Evolutionary conservation across 2,888 invertebrate species (phyloP).

Genomic region (Phengaris alcon): DNA sequence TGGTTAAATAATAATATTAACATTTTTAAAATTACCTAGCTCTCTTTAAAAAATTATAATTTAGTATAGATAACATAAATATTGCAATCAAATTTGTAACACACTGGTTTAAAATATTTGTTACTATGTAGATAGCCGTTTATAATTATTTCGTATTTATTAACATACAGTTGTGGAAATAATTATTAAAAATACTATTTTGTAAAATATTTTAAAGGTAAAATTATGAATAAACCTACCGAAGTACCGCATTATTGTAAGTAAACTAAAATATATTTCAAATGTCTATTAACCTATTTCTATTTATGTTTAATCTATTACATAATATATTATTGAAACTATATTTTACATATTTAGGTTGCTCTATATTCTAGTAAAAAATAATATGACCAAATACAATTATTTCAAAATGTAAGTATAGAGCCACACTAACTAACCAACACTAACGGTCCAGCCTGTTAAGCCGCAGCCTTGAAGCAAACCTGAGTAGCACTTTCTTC

Average conservation of each 20-base stretch:
- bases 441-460: too few species aligned
- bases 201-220: slow-evolving; percentile 24
- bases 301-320: slow-evolving; percentile 1
- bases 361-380: not conserved
- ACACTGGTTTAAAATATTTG: not conserved
- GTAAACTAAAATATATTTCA: not conserved
- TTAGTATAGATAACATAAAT: not conserved
- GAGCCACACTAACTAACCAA: too few species aligned
- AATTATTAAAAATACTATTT: slow-evolving; percentile 29
- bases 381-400: not conserved
- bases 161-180: slow-evolving; percentile 13
- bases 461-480: too few species aligned
- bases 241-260: not conserved
- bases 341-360: not conserved
- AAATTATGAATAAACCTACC: not conserved
- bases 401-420: too few species aligned
- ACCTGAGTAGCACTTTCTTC: too few species aligned
- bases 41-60: not conserved
- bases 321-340: not conserved
- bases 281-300: not conserved
- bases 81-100: not conserved
- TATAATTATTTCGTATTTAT: slow-evolving; percentile 18
- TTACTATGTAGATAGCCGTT: not conserved
- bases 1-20: not conserved
- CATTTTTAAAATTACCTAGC: not conserved